phyloP scores from a whole-genome alignment of 2,797 vertebrate genomes.

The Fistularia tabacaria region DNA sequence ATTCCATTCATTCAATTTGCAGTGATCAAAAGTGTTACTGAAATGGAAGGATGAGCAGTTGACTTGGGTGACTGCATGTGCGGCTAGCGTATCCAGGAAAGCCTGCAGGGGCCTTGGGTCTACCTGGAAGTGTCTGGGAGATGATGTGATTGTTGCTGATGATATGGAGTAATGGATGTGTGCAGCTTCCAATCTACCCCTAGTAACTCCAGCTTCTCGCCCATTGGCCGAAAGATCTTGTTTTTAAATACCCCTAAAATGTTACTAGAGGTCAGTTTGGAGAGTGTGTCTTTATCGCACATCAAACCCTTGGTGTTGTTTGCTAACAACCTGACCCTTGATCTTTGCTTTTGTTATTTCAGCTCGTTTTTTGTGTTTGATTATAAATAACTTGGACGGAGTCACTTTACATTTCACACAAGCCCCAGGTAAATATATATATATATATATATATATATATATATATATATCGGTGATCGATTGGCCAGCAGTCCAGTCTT shows the following conservation, averaged over 20 bases:
- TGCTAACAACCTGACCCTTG: no score
- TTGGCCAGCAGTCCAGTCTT: conserved; percentile 53
- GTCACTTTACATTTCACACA: conserved; percentile 66
- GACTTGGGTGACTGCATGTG: conserved; percentile 45
- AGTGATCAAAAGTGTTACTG: conserved; percentile 69
- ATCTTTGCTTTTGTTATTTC: conserved; percentile 52
- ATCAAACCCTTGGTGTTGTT: no score
- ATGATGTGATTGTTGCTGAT: conserved; percentile 67
- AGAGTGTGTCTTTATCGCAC: no score
- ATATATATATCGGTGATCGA: conserved; percentile 61
- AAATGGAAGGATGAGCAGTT: conserved; percentile 55
- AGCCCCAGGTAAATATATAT: conserved; percentile 49
- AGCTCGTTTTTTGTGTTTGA: conserved; percentile 40
- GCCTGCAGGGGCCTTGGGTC: conserved; percentile 39
- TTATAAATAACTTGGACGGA: conserved; percentile 51
- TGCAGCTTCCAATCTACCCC: conserved; percentile 49
- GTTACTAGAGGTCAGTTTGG: conserved; percentile 5
- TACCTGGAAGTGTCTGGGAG: conserved; percentile 59
- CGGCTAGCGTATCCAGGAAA: conserved; percentile 48
- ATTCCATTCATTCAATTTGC: conserved; percentile 75
- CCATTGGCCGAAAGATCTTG: conserved; percentile 32
- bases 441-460: conserved; percentile 41
- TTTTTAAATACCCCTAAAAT: conserved; percentile 48
- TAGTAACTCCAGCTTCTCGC: conserved; percentile 35
- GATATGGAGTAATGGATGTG: conserved; percentile 60